A percentile compares a stretch with the other conserved stretches of the same genome.
Evolutionary conservation across 1,140 invertebrate species (phyloP).

Genomic region (Bombyx mandarina): DNA sequence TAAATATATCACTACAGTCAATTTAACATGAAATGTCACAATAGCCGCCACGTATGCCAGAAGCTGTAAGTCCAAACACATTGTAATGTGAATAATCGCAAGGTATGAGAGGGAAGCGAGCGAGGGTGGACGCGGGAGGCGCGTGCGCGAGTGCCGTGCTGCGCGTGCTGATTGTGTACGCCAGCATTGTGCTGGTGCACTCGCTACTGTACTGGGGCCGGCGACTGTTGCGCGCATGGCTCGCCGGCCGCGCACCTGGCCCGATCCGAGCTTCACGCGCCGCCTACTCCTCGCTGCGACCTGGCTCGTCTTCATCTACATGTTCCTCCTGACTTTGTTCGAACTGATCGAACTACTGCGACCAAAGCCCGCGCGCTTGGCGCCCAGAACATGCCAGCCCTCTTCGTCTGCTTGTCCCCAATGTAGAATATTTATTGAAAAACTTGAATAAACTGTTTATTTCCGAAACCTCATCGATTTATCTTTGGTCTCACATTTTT

Average conservation of each 20-base stretch:
- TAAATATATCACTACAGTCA: background rate
- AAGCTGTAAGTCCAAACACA: background rate
- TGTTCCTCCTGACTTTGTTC: slow-evolving; percentile 30
- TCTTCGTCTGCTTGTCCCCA: too few species aligned
- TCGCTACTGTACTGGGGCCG: slow-evolving; percentile 37
- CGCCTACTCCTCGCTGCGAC: slow-evolving; percentile 18
- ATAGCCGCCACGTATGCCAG: background rate
- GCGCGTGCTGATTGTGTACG: slow-evolving; percentile 31
- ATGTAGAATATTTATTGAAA: too few species aligned
- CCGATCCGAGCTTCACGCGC: slow-evolving; percentile 16
- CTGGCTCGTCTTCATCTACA: slow-evolving; percentile 30
- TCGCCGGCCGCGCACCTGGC: slow-evolving; percentile 11
- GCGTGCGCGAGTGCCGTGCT: slow-evolving; percentile 15
- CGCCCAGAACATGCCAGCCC: too few species aligned
- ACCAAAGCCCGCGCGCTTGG: slow-evolving; percentile 14
- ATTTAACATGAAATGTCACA: background rate
- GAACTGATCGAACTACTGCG: slow-evolving; percentile 34
- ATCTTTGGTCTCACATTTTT: too few species aligned
- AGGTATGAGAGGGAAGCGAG: background rate
- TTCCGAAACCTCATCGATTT: too few species aligned
- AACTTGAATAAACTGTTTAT: too few species aligned
- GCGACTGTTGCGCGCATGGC: slow-evolving; percentile 22
- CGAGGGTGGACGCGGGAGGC: background rate
- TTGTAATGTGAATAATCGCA: background rate
- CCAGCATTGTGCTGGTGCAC: slow-evolving; percentile 32